Conservation (phyloP, 2,797 vertebrate genomes). For the Channa striata region DNA sequence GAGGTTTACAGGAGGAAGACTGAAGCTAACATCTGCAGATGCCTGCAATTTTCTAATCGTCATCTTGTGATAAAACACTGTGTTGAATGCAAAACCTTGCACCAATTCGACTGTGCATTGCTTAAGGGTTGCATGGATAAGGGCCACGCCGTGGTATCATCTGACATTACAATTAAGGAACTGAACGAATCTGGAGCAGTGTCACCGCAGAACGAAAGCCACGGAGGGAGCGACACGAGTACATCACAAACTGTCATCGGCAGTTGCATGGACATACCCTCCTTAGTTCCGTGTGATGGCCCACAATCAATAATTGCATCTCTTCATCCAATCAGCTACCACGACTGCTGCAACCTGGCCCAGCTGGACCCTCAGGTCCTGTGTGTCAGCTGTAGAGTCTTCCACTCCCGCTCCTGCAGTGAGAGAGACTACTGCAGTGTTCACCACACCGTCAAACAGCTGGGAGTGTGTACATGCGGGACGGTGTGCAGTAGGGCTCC, state of each 20-base stretch:
- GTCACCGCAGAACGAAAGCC: slow-evolving; percentile 16
- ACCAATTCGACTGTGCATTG: slow-evolving; percentile 52
- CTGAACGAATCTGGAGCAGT: neutral
- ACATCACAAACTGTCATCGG: neutral
- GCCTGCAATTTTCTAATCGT: neutral
- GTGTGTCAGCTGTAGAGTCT: slow-evolving; percentile 70
- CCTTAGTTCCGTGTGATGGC: slow-evolving; percentile 17
- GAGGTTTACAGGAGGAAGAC: neutral
- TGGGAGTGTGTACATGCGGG: slow-evolving; percentile 55
- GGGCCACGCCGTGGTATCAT: neutral
- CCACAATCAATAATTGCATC: neutral
- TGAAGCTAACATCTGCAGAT: slow-evolving; percentile 45
- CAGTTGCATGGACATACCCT: slow-evolving; percentile 7
- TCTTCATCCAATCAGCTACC: slow-evolving; percentile 51
- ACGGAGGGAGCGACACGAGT: neutral
- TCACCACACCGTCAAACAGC: neutral
- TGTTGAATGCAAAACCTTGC: slow-evolving; percentile 44
- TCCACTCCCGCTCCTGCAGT: slow-evolving; percentile 67
- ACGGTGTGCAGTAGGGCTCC: slow-evolving; percentile 43
- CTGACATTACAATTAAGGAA: neutral
- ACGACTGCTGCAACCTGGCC: slow-evolving; percentile 59
- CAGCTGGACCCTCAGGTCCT: slow-evolving; percentile 48
- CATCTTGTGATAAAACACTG: slow-evolving; percentile 18
- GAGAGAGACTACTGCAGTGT: slow-evolving; percentile 14
- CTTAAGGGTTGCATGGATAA: no score